A percentile compares a stretch with the other conserved stretches of the same genome.
These are phyloP conservation scores for Chrysoperla carnea DNA, from an alignment of 1,140 invertebrate species.

Conservation along the genomic window DNA sequence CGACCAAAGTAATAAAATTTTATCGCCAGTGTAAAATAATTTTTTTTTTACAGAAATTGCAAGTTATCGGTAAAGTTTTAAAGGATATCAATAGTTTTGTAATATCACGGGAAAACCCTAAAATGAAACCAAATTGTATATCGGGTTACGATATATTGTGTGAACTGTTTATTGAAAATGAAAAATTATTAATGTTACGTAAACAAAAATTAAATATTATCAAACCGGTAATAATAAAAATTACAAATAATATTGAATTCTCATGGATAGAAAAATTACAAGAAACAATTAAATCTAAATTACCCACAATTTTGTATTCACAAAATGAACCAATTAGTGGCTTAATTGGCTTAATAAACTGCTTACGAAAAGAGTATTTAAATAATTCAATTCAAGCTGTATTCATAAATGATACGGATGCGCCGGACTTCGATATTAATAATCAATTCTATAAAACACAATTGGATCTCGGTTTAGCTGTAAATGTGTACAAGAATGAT, in stretches of 20 bases:
- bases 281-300: conserved; percentile 30
- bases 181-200: no score
- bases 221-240: no score
- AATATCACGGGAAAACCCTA: conserved; percentile 11
- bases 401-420: conserved; percentile 41
- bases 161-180: no score
- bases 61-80: no score
- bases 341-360: conserved; percentile 64
- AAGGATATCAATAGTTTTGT: conserved; percentile 13
- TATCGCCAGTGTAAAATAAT: no score
- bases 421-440: conserved; percentile 42
- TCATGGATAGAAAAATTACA: conserved; percentile 34
- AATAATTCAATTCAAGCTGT: conserved; percentile 40
- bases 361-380: conserved; percentile 46
- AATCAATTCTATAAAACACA: conserved; percentile 44
- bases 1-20: no score
- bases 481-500: conserved; percentile 60
- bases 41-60: no score
- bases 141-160: no score
- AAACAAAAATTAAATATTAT: no score
- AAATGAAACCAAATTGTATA: no score
- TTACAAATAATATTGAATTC: conserved; percentile 12
- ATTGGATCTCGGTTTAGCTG: conserved; percentile 47
- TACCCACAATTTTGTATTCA: conserved; percentile 35
- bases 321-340: conserved; percentile 50